Base-by-base conservation (phyloP, 2,113 vertebrate genomes). In the Hippocampus mohnikei region DNA sequence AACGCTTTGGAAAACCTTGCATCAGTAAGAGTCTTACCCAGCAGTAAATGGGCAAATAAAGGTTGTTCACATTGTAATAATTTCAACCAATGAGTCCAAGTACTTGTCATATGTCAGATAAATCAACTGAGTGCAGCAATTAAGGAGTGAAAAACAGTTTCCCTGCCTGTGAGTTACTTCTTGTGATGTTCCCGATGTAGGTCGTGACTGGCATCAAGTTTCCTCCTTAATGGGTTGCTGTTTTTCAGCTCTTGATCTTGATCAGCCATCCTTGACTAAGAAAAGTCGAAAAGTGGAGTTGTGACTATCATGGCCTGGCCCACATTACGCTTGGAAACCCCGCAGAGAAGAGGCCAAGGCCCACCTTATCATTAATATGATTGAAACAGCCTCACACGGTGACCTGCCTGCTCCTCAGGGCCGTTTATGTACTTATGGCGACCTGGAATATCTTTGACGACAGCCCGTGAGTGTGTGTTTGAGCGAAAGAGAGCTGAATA, bases 401-500 rank as follows among this genome's bases (percentile, higher is more conserved):
- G 61, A 72, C 69, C 56, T 55, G 67, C 50, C 23, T 77, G 69
- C 40, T 40, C 48, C 20, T 74, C 66, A 42, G 13, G 48, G 66
- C 46, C 46, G 5, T 53, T 77, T 41, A 66, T 61, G 53, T 29
- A 53, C 40, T 66, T 66, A 46, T 62, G 66, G 53, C 74, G 64
- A 72, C 64, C 53, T 62, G 40, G 44, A 64, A 66, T 77, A 37
- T 55, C 48, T 70, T 77, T 61, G 23, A 59, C 15, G 3, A 52
- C 25, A 13, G 16, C 25, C 16, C 13, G 15, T 76, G 62, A 37
- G 72, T 60, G 52, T 70, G 73, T 58, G 46, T 79, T 48, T 71
- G 29, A 69, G 67, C 48, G n/a, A 44, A 62, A 66, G 67, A 66
- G 63, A 78, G 77, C 75, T 82, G 73, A 73, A 72, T 61, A 65